Evolutionary conservation across 2,888 invertebrate species (phyloP).

Genomic region (Leucoma salicis): DNA sequence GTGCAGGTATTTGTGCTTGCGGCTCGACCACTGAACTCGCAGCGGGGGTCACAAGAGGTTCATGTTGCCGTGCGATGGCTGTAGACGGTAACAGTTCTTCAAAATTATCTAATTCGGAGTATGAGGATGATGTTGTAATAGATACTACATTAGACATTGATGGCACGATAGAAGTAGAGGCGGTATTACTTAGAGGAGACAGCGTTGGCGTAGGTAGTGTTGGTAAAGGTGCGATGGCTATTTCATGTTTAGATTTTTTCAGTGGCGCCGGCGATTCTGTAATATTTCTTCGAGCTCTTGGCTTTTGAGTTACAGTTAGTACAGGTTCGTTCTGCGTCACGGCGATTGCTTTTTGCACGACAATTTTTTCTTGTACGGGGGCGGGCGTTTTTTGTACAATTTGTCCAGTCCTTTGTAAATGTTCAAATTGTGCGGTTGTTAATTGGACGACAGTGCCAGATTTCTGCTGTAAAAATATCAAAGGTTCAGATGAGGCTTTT

Average conservation of each 20-base stretch:
- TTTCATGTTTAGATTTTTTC: conserved; percentile 62
- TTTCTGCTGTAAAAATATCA: conserved; percentile 73
- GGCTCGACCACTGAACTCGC: conserved; percentile 18
- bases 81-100: conserved; percentile 75
- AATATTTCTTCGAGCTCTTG: conserved; percentile 53
- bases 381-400: conserved; percentile 60
- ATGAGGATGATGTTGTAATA: conserved; percentile 42
- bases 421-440: conserved; percentile 76
- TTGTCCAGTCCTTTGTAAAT: conserved; percentile 73
- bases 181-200: conserved; percentile 43
- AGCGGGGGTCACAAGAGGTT: conserved; percentile 25
- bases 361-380: conserved; percentile 54
- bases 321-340: conserved; percentile 47
- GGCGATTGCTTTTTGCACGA: conserved; percentile 60
- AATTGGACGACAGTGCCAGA: conserved; percentile 75
- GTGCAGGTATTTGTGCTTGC: conserved; percentile 41
- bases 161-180: conserved; percentile 36
- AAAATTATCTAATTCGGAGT: conserved; percentile 64
- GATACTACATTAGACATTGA: conserved; percentile 44
- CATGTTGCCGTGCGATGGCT: conserved; percentile 62
- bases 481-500: conserved; percentile 61
- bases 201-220: conserved; percentile 9
- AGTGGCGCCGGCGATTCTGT: conserved; percentile 48
- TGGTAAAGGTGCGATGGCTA: conserved; percentile 52
- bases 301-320: conserved; percentile 44